These are phyloP conservation scores for Lepidostoma basale DNA, from an alignment of 1,140 invertebrate genomes.

Conservation along the genomic window DNA sequence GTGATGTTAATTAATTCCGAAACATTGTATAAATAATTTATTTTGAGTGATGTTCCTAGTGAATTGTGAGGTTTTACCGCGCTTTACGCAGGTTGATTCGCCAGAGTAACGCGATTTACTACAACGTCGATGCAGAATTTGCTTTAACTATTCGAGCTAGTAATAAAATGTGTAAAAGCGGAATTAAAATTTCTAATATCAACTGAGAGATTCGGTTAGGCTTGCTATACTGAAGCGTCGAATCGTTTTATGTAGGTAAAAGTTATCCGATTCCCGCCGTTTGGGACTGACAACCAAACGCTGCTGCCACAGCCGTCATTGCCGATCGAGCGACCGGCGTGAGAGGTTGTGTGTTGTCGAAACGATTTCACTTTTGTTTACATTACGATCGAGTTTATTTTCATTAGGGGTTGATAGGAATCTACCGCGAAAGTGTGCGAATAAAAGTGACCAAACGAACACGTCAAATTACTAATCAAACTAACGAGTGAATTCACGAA, in stretches of 20 bases:
- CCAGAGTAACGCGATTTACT: no score
- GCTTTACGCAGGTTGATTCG: no score
- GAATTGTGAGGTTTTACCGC: no score
- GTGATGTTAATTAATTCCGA: no score
- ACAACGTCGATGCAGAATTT: no score
- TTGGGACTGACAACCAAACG: not conserved
- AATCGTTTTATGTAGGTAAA: not conserved
- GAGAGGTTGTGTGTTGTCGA: not conserved
- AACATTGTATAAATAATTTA: no score
- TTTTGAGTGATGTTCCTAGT: no score
- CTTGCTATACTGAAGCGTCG: not conserved
- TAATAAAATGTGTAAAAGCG: no score
- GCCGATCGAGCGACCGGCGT: slow-evolving; percentile 35
- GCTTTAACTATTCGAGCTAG: no score
- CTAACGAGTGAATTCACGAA: not conserved
- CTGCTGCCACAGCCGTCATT: slow-evolving; percentile 14
- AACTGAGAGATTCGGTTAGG: not conserved
- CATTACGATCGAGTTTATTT: slow-evolving; percentile 12
- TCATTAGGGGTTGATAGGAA: not conserved
- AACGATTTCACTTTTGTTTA: slow-evolving; percentile 6
- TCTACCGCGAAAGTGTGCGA: slow-evolving; percentile 22
- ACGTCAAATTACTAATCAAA: not conserved
- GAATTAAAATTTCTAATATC: not conserved
- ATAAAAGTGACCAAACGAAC: slow-evolving; percentile 17
- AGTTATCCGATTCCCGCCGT: not conserved